Conservation (phyloP, 2,888 invertebrate genomes). For the Calliphora vomitoria region DNA sequence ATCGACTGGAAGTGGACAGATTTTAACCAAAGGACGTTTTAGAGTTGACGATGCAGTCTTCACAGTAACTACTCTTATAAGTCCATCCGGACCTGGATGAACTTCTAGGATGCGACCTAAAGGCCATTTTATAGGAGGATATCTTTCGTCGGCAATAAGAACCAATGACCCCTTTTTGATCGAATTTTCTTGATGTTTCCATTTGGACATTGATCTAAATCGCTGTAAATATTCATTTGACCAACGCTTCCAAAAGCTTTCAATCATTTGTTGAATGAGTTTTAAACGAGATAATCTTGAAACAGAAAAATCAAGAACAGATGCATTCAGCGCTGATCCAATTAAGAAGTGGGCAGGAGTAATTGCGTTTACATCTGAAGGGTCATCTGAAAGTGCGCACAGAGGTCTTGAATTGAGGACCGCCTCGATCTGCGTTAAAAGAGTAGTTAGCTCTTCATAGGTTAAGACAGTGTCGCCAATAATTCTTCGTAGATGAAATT, state of each 20-base stretch:
- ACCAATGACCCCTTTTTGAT: conserved; percentile 22
- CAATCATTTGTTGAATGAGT: conserved; percentile 28
- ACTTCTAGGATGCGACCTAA: conserved; percentile 29
- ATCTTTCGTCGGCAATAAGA: conserved; percentile 37
- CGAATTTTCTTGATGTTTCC: conserved; percentile 33
- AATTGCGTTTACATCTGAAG: conserved; percentile 12
- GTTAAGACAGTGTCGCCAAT: conserved; percentile 26
- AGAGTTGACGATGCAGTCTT: conserved; percentile 7
- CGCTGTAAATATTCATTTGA: conserved; percentile 30
- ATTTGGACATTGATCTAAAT: conserved; percentile 37
- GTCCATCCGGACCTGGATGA: conserved; percentile 22
- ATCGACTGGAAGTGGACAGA: conserved; percentile 7
- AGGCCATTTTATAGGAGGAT: conserved; percentile 39
- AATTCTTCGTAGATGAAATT: conserved; percentile 30
- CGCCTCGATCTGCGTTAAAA: conserved; percentile 29
- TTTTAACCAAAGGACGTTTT: conserved; percentile 23
- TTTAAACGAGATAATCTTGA: conserved; percentile 37
- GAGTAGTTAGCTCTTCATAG: conserved; percentile 41
- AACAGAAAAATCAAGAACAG: background rate
- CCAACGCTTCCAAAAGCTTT: conserved; percentile 52
- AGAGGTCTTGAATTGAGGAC: conserved; percentile 29
- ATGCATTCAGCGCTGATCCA: conserved; percentile 18
- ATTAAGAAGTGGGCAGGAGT: conserved; percentile 36
- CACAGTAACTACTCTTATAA: conserved; percentile 27
- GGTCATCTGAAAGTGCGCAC: conserved; percentile 2